Base-by-base conservation (phyloP, 2,888 invertebrate genomes). In the Argyresthia goedartella region DNA sequence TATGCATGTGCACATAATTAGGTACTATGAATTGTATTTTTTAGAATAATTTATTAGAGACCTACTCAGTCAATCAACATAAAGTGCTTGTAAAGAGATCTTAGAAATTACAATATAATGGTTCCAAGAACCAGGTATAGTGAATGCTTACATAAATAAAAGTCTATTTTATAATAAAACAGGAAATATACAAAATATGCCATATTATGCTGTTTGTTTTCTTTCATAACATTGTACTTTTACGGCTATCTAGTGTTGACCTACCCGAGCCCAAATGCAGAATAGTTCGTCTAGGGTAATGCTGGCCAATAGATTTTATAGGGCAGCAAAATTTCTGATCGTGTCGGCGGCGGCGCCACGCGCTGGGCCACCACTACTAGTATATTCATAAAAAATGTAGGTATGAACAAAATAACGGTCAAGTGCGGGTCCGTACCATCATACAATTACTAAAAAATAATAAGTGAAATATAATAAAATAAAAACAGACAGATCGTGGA, bases 51-150 rank as follows among this genome's bases (percentile, higher is more conserved):
- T 11, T 39, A 11, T 39, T 39, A 39, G 9, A n/a, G 7, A 36
- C 7, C 8, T 39, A 39, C 39, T 39, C n/a, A 3, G 10, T 39
- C 39, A 11, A 39, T 39, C 10, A 39, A 39, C n/a, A 39, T 3
- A 25, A 25, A 11, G 39, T 39, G 39, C 39, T 39, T 39, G 4
- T 39, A 11, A 11, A 11, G 39, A 25, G 6, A 25, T 39, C 39
- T 39, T 39, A 39, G 39, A 52, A 55, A 4, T 25, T 25, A 25
- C 46, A 54, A 59, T 54, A 63, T 66, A 58, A 59, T 63, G 71
- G 71, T 71, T 74, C 66, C 59, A 61, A 65, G 68, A 75, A 64
- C 70, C 67, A 54, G 57, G 56, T 61, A 63, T 65, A 69, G 71
- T 73, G 71, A 75, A 72, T 62, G 63, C 67, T 65, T 64, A 57